Evolutionary conservation across 2,888 invertebrate species (phyloP).

Genomic region (Epirrhoe alternata): DNA sequence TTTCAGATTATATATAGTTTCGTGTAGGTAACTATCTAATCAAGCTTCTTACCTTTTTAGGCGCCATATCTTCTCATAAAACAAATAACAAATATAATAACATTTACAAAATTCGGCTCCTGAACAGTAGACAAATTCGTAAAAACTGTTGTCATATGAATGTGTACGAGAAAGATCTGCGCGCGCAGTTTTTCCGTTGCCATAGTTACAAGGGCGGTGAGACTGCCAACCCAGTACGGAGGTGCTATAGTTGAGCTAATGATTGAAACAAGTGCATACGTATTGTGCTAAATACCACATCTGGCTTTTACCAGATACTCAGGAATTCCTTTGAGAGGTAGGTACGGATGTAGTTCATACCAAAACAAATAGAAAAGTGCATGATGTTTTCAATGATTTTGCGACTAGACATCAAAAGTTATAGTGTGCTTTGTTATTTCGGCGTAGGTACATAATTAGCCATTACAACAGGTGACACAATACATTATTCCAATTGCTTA

Average conservation of each 20-base stretch:
- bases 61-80: constrained; percentile 61
- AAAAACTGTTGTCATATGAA: constrained; percentile 62
- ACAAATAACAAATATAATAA: constrained; percentile 33
- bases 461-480: background rate
- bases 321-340: constrained; percentile 3
- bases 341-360: background rate
- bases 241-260: constrained; percentile 26
- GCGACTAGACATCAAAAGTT: background rate
- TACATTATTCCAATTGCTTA: background rate
- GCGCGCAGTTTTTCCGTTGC: constrained; percentile 70
- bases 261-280: constrained; percentile 16
- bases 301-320: background rate
- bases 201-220: constrained; percentile 62
- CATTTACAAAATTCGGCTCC: constrained; percentile 38
- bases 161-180: constrained; percentile 52
- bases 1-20: background rate
- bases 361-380: background rate
- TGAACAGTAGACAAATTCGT: constrained; percentile 61
- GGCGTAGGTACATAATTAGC: background rate
- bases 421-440: background rate
- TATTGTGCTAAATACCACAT: constrained; percentile 3
- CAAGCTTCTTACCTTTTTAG: constrained; percentile 71
- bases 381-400: background rate
- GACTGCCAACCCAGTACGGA: constrained; percentile 29
- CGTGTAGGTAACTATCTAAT: constrained; percentile 2